Conservation (phyloP, 2,113 vertebrate species). For the Sylvilagus bachmani region DNA sequence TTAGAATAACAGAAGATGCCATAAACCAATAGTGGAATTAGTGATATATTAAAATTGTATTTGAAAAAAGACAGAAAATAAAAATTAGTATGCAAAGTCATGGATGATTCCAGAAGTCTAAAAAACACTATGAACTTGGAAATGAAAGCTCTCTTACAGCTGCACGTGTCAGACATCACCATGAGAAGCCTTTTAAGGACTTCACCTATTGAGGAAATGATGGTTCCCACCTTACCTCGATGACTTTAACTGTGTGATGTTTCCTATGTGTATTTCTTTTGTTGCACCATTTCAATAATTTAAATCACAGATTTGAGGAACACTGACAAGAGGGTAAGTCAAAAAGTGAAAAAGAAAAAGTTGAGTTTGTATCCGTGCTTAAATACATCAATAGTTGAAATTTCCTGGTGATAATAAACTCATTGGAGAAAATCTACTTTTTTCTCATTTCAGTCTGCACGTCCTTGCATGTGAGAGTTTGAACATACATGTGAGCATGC, state of each 20-base stretch:
- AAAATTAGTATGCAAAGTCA: not conserved
- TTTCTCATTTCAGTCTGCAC: not conserved
- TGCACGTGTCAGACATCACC: too few species aligned
- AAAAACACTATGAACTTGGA: not conserved
- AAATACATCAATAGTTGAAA: not conserved
- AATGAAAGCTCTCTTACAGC: not conserved
- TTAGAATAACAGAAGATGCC: not conserved
- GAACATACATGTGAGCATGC: not conserved
- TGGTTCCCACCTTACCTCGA: not conserved
- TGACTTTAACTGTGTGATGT: not conserved
- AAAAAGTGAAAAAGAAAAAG: not conserved
- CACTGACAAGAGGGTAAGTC: not conserved
- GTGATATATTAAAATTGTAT: not conserved
- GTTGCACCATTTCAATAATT: not conserved
- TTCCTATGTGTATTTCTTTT: not conserved
- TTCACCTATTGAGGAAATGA: not conserved
- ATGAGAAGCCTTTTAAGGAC: not conserved
- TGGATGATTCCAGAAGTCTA: not conserved
- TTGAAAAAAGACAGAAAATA: not conserved
- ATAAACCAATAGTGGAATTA: not conserved
- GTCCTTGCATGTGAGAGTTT: not conserved
- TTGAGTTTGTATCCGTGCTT: not conserved
- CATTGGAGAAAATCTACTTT: not conserved
- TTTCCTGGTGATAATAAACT: not conserved
- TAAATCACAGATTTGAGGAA: not conserved